These are phyloP conservation scores for Papilio helenus DNA, from an alignment of 1,140 invertebrate species.

Conservation along the genomic window DNA sequence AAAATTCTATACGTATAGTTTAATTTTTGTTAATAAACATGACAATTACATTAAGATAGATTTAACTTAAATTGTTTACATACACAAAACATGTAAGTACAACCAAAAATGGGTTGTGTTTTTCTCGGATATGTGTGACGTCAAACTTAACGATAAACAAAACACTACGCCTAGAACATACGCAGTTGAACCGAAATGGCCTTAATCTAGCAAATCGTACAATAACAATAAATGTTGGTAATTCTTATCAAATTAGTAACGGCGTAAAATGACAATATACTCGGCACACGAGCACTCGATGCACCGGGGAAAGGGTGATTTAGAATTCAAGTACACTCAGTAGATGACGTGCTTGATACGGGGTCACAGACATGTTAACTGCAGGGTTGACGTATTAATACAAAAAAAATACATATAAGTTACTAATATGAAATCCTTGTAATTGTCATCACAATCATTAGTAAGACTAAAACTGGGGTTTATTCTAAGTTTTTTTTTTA, in stretches of 20 bases:
- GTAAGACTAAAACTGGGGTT: no score
- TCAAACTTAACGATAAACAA: neutral
- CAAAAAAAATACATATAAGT: neutral
- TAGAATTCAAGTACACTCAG: neutral
- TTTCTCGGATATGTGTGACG: neutral
- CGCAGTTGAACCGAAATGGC: neutral
- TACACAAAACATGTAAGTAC: neutral
- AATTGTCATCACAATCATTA: neutral
- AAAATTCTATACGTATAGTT: no score
- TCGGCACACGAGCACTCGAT: neutral
- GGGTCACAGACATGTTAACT: neutral
- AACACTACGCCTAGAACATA: neutral
- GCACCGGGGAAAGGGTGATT: conserved; percentile 4
- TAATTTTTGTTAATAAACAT: no score
- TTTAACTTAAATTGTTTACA: no score
- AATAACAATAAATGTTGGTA: conserved; percentile 18
- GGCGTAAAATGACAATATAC: conserved; percentile 1
- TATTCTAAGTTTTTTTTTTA: no score
- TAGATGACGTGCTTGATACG: neutral
- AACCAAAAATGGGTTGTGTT: neutral
- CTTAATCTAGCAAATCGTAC: neutral
- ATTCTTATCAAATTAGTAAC: conserved; percentile 12
- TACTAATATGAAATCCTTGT: neutral
- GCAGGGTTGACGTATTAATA: neutral
- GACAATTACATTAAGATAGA: no score